These are phyloP conservation scores for Yponomeuta evonymella DNA, from an alignment of 2,888 invertebrate genomes.

Conservation along the genomic window DNA sequence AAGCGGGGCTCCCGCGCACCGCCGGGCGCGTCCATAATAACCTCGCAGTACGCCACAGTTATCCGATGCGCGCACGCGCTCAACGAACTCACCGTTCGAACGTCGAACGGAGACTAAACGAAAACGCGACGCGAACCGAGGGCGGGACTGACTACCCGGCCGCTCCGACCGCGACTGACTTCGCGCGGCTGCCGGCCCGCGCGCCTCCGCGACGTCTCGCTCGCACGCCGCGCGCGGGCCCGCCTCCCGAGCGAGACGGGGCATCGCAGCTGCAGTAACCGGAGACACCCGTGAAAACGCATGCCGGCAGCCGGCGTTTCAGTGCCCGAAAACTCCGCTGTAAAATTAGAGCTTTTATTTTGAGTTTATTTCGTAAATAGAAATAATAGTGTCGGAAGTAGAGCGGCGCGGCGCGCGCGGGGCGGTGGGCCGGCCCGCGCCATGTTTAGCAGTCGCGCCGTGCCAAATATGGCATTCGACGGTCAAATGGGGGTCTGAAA, in stretches of 20 bases:
- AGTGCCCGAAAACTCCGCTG: constrained; percentile 68
- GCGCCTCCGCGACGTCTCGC: constrained; percentile 60
- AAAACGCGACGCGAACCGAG: constrained; percentile 69
- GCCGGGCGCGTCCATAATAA: constrained; percentile 91
- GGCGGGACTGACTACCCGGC: constrained; percentile 75
- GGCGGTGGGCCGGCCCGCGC: constrained; percentile 82
- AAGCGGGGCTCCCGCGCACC: constrained; percentile 93
- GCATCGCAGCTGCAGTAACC: constrained; percentile 56
- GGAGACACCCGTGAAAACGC: constrained; percentile 72
- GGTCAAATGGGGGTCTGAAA: constrained; percentile 87
- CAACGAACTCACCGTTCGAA: constrained; percentile 69
- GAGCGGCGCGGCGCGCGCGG: constrained; percentile 45
- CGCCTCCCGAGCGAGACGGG: constrained; percentile 48
- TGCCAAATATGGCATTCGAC: constrained; percentile 88
- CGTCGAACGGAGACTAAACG: constrained; percentile 74
- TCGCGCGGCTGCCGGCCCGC: constrained; percentile 61
- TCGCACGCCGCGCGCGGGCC: constrained; percentile 37
- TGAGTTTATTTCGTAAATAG: constrained; percentile 76
- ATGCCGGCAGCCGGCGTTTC: constrained; percentile 64
- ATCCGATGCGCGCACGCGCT: constrained; percentile 73
- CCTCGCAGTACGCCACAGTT: constrained; percentile 77
- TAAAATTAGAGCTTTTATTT: constrained; percentile 74
- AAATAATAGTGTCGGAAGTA: constrained; percentile 75
- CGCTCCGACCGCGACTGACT: constrained; percentile 77
- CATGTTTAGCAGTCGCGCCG: constrained; percentile 87